Base-by-base conservation (phyloP, 2,113 vertebrate genomes). In the Grammomys dolichurus region DNA sequence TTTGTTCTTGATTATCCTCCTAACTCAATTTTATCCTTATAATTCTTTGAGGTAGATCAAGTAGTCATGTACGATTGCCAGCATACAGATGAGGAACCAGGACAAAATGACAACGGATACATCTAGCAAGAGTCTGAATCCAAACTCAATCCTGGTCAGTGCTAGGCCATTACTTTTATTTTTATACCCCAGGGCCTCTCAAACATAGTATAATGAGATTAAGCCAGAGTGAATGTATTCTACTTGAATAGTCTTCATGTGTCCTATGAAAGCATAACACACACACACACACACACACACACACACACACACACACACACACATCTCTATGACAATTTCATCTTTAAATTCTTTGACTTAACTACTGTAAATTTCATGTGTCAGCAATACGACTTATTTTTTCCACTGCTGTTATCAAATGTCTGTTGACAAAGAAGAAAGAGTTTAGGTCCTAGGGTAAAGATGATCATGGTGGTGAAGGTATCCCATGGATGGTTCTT, bases 271-370 rank as follows among this genome's bases (percentile, higher is more conserved):
- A 90, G 43, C 1, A 67, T 26, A 72, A 33, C 4, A 67, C 65
- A 69, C 28, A 36, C 31, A 31, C 63, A 22, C 5, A 17, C 33
- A 36, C 33, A 36, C 12, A 70, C 69, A 70, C 69, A 70, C 31
- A 70, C 5, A 28, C 5, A 36, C 69, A 70, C 33, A 36, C 31
- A 70, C 67, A 69, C 65, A 33, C 26, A 69, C 31, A 28, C 5
- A 28, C 26, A 36, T 72, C 33, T 82, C 22, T 31, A 56, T 60
- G 22, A 91, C 69, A 54, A 82, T 78, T 91, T 9, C 40, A 88
- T 56, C 70, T 90, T 92, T 75, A 56, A 86, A 33, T 89, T 91
- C 58, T 54, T 70, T 65, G 3, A 26, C 54, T 60, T 96, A 48
- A 77, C 80, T 90, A 73, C 6, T 43, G 31, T 40, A 70, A 81